Evolutionary conservation across 2,797 vertebrate genomes (phyloP).

Genomic region (Morus bassanus): DNA sequence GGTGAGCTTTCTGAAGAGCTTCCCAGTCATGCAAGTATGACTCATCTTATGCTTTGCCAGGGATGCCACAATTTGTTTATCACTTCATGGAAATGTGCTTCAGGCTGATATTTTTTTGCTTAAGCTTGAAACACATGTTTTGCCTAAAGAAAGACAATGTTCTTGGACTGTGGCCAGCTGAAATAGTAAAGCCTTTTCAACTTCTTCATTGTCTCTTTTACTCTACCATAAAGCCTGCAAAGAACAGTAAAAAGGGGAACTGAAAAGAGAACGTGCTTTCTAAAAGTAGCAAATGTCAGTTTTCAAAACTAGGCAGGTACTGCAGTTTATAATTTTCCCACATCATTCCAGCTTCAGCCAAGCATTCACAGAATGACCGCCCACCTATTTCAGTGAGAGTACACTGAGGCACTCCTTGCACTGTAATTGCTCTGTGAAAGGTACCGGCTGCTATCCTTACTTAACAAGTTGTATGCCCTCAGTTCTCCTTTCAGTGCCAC

Average conservation of each 20-base stretch:
- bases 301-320: background rate
- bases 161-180: background rate
- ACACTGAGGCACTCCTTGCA: background rate
- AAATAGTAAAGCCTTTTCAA: background rate
- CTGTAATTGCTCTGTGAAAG: background rate
- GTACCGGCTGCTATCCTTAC: background rate
- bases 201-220: background rate
- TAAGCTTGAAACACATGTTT: slow-evolving; percentile 29
- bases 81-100: background rate
- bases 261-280: background rate
- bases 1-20: slow-evolving; percentile 74
- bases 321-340: background rate
- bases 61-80: background rate
- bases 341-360: background rate
- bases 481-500: background rate
- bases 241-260: background rate
- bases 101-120: background rate
- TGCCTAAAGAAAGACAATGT: background rate
- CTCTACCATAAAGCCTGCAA: background rate
- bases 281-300: background rate
- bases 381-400: background rate
- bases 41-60: background rate
- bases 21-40: background rate
- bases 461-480: background rate
- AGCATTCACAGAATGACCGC: background rate